Evolutionary conservation across 2,888 invertebrate genomes (phyloP).

Genomic region (Griposia aprilina): DNA sequence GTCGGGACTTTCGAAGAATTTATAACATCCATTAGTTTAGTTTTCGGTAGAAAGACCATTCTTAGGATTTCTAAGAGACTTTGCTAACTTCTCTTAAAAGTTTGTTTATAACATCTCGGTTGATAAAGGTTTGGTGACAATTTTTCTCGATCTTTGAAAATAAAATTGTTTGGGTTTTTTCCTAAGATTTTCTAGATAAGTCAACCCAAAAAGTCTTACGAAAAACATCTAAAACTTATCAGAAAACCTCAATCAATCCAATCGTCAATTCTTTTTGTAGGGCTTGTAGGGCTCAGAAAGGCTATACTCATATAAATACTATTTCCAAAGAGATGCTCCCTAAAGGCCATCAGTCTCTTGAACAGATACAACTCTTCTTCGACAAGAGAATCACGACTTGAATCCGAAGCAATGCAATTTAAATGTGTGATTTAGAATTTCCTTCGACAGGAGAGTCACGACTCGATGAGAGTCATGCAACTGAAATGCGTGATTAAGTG

Average conservation of each 20-base stretch:
- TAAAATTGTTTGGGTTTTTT: conserved; percentile 1
- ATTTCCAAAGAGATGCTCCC: neutral
- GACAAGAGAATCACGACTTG: neutral
- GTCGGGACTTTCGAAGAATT: conserved; percentile 64
- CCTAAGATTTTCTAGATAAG: neutral
- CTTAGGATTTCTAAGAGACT: conserved; percentile 34
- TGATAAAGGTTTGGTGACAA: conserved; percentile 20
- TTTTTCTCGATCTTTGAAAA: conserved; percentile 8
- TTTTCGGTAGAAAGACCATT: conserved; percentile 53
- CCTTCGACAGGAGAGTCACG: neutral
- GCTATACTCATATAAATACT: neutral
- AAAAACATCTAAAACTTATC: neutral
- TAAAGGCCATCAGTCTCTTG: neutral
- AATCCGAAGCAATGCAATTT: neutral
- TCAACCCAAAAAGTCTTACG: neutral
- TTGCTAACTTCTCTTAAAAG: conserved; percentile 49
- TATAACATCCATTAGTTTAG: conserved; percentile 61
- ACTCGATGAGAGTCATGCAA: neutral
- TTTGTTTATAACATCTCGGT: conserved; percentile 32
- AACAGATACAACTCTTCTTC: neutral
- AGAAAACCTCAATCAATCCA: too few species aligned
- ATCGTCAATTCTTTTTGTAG: neutral
- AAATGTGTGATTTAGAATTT: neutral
- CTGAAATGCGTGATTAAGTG: neutral
- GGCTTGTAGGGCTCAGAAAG: neutral